Percentiles rank a stretch among this genome's conserved stretches.
Evolutionary conservation across 2,888 invertebrate species (phyloP).

Genomic region (Microctonus hyperodae): DNA sequence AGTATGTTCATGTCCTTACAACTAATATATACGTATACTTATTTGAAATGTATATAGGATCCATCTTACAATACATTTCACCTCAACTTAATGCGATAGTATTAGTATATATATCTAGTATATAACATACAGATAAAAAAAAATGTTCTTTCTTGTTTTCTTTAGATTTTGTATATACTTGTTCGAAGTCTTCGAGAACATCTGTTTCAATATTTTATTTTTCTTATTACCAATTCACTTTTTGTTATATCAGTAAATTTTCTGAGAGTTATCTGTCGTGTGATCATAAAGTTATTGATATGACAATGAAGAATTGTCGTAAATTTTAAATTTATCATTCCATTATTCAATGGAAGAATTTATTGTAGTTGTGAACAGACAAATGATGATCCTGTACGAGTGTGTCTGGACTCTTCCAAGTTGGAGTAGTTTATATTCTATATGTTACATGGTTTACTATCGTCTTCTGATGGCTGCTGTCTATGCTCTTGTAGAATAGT

Average conservation of each 20-base stretch:
- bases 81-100: not conserved
- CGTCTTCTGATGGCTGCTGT: not conserved
- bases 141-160: not conserved
- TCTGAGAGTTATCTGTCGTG: too few relatives aligned
- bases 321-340: not conserved
- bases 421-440: not conserved
- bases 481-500: not conserved
- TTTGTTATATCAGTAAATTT: not conserved
- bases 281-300: not conserved
- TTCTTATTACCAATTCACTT: not conserved
- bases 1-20: constrained; percentile 12
- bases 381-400: not conserved
- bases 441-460: not conserved
- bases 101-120: not conserved
- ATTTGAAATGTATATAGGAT: not conserved
- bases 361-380: not conserved
- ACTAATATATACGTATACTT: not conserved
- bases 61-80: not conserved
- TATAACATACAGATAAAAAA: not conserved
- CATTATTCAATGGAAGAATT: not conserved
- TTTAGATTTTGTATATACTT: not conserved
- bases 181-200: not conserved
- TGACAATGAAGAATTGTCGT: not conserved
- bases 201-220: not conserved
- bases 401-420: not conserved